Percentiles rank a stretch among this genome's conserved stretches.
Evolutionary conservation across 1,140 invertebrate species (phyloP).

Genomic region (Tetragonula clypearis): DNA sequence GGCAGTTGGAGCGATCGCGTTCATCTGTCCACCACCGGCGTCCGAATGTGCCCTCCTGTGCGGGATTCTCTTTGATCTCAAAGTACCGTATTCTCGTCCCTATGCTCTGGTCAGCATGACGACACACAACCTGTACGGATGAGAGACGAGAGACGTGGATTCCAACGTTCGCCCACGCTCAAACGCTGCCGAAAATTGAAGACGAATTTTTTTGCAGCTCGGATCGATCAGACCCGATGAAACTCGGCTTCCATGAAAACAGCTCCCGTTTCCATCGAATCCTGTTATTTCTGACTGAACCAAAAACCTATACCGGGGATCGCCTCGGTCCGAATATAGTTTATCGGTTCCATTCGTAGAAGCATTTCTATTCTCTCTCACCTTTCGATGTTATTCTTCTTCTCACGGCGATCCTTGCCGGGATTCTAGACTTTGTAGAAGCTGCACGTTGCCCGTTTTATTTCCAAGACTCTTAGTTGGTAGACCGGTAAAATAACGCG

Average conservation of each 20-base stretch:
- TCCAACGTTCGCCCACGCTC: conserved; percentile 36
- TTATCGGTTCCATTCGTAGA: not conserved
- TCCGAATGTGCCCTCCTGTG: conserved; percentile 1
- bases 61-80: conserved; percentile 50
- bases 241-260: not conserved
- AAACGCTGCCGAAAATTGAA: conserved; percentile 54
- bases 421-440: not conserved
- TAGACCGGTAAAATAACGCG: not conserved
- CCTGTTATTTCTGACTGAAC: not conserved
- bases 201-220: conserved; percentile 35
- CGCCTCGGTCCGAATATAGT: not conserved
- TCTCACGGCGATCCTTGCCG: not conserved
- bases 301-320: not conserved
- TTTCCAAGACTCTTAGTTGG: too few relatives aligned
- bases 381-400: not conserved
- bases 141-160: conserved; percentile 25
- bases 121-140: not conserved
- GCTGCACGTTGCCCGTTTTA: not conserved
- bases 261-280: not conserved
- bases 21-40: conserved; percentile 18
- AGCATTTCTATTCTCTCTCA: not conserved
- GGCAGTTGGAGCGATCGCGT: conserved; percentile 14
- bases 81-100: conserved; percentile 32
- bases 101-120: not conserved
- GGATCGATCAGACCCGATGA: conserved; percentile 20